Evolutionary conservation across 2,888 invertebrate species (phyloP).

Genomic region (Athrips mouffetella): DNA sequence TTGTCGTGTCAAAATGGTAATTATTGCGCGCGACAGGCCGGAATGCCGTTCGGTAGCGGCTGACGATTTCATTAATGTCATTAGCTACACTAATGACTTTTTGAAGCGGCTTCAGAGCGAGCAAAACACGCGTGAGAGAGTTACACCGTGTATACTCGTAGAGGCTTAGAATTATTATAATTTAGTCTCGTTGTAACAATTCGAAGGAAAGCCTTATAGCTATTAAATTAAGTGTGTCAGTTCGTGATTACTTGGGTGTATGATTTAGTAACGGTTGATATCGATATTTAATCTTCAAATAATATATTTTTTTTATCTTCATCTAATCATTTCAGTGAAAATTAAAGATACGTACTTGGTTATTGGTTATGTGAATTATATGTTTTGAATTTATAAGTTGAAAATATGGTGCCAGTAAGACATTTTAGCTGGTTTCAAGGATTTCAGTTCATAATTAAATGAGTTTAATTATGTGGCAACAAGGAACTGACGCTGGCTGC

Average conservation of each 20-base stretch:
- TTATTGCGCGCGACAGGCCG: slow-evolving; percentile 32
- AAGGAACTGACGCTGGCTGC: slow-evolving; percentile 26
- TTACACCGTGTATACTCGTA: slow-evolving; percentile 19
- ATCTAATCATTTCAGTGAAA: no score
- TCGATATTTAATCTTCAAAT: no score
- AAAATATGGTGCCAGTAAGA: no score
- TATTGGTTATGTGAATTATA: no score
- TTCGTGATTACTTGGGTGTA: slow-evolving; percentile 18
- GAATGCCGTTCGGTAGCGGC: slow-evolving; percentile 37
- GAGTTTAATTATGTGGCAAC: slow-evolving; percentile 17
- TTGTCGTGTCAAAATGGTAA: slow-evolving; percentile 48
- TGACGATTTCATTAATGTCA: slow-evolving; percentile 47
- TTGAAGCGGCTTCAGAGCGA: slow-evolving; percentile 28
- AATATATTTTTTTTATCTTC: no score
- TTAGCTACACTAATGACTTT: slow-evolving; percentile 43
- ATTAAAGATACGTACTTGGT: no score
- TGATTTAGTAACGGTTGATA: slow-evolving; percentile 11
- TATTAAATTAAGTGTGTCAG: slow-evolving; percentile 19
- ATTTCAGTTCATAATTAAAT: background rate
- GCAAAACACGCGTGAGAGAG: slow-evolving; percentile 21
- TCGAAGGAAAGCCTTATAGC: slow-evolving; percentile 20
- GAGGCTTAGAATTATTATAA: slow-evolving; percentile 21
- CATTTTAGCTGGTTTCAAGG: no score
- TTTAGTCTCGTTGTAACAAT: slow-evolving; percentile 19
- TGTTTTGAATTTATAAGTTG: no score